A percentile compares a stretch with the other conserved stretches of the same genome.
phyloP scores from a whole-genome alignment of 2,113 vertebrate genomes.

The Oenanthe melanoleuca region DNA sequence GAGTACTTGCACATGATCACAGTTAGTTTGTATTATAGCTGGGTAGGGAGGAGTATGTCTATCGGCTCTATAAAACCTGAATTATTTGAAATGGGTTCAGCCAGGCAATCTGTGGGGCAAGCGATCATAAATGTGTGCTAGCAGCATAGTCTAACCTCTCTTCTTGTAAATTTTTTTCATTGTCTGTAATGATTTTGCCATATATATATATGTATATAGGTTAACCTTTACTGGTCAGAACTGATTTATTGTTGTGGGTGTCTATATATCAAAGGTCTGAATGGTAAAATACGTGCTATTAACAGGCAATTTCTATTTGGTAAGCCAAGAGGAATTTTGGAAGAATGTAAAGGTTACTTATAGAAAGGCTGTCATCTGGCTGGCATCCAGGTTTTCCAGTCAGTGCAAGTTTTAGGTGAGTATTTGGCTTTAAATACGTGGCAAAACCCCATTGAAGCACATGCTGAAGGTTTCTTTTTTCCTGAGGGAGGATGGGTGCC shows the following conservation, averaged over 20 bases:
- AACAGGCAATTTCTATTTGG: background rate
- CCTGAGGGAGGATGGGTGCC: background rate
- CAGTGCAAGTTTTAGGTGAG: background rate
- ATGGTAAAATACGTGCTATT: background rate
- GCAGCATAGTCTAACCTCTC: background rate
- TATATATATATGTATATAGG: background rate
- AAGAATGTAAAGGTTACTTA: conserved; percentile 1
- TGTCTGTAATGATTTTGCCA: conserved; percentile 43
- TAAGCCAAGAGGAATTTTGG: conserved; percentile 28
- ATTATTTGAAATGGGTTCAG: background rate
- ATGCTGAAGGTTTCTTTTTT: background rate
- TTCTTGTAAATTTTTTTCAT: background rate
- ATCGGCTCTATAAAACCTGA: background rate
- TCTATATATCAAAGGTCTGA: conserved; percentile 29
- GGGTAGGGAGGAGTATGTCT: background rate
- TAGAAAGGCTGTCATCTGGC: conserved; percentile 20
- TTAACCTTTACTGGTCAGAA: background rate
- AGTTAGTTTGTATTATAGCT: background rate
- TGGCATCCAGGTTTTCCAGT: conserved; percentile 1
- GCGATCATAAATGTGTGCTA: background rate
- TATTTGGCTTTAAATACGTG: background rate
- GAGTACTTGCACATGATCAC: background rate
- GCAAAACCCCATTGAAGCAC: background rate
- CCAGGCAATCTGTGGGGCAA: background rate
- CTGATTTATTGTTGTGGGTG: conserved; percentile 32